A percentile compares a stretch with the other conserved stretches of the same genome.
phyloP scores from a whole-genome alignment of 2,888 invertebrate species.

The Epirrita christyi region DNA sequence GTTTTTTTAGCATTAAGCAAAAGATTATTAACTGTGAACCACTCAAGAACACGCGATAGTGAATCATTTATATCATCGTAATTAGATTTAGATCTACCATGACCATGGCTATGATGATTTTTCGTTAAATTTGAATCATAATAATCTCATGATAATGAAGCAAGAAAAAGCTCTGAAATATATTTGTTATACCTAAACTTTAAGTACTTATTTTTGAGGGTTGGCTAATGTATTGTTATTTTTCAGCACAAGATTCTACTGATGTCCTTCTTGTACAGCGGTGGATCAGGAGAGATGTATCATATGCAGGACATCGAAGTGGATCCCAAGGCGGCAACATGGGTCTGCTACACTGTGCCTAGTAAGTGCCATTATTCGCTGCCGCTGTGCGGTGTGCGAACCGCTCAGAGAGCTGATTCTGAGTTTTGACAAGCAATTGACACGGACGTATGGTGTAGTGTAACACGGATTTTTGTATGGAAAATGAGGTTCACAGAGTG shows the following conservation, averaged over 20 bases:
- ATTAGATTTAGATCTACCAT: no score
- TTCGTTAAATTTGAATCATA: slow-evolving; percentile 5
- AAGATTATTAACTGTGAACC: no score
- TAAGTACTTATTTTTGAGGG: no score
- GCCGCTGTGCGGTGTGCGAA: no score
- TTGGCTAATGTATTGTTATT: slow-evolving; percentile 4
- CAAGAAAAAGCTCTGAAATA: slow-evolving; percentile 8
- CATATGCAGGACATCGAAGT: slow-evolving; percentile 94
- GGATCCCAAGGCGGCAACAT: slow-evolving; percentile 93
- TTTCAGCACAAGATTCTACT: slow-evolving; percentile 94
- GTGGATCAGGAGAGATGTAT: slow-evolving; percentile 91
- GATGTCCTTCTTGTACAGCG: slow-evolving; percentile 93
- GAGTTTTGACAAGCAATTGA: no score
- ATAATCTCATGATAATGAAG: neutral
- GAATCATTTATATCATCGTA: no score
- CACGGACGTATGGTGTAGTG: no score
- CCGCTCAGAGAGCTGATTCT: no score
- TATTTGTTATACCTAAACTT: neutral
- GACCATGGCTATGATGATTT: neutral
- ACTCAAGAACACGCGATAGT: no score
- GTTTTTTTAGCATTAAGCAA: no score
- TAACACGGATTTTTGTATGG: no score
- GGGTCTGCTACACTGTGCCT: slow-evolving; percentile 94
- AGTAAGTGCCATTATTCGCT: slow-evolving; percentile 69
- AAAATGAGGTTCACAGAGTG: no score